phyloP scores from a whole-genome alignment of 2,888 invertebrate species.

The Theretra japonica region DNA sequence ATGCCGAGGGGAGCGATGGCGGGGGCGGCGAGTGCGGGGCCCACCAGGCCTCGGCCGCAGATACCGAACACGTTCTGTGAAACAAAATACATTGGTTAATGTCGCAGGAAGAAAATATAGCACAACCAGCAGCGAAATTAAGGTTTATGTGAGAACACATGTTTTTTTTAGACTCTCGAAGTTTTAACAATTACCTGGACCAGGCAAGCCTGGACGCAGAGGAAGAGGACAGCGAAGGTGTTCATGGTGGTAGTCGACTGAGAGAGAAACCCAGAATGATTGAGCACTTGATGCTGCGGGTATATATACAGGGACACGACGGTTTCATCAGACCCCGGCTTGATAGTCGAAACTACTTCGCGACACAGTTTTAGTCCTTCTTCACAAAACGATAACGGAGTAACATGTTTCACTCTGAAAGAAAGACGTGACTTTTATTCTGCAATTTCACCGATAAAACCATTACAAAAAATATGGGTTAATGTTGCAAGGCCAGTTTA shows the following conservation, averaged over 20 bases:
- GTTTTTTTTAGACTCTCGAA: not conserved
- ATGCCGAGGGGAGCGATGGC: conserved; percentile 25
- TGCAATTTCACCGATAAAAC: conserved; percentile 13
- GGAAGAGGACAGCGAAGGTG: conserved; percentile 37
- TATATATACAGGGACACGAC: no score
- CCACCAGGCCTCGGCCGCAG: conserved; percentile 25
- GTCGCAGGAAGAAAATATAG: not conserved
- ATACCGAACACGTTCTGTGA: conserved; percentile 25
- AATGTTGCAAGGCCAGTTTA: not conserved
- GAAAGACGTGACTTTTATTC: conserved; percentile 9
- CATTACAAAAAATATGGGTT: conserved; percentile 10
- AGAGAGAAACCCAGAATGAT: not conserved
- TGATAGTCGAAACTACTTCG: no score
- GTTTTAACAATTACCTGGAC: conserved; percentile 33
- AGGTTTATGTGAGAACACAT: not conserved
- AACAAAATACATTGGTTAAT: not conserved
- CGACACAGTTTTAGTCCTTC: not conserved
- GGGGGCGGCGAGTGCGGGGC: not conserved
- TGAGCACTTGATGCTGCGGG: no score
- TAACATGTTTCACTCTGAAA: not conserved
- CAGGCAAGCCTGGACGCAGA: conserved; percentile 40
- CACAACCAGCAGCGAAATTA: not conserved
- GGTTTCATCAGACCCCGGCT: no score
- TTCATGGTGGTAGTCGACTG: conserved; percentile 35
- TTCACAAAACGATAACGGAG: not conserved